Conservation (phyloP, 2,797 vertebrate species). For the Brachymystax lenok region DNA sequence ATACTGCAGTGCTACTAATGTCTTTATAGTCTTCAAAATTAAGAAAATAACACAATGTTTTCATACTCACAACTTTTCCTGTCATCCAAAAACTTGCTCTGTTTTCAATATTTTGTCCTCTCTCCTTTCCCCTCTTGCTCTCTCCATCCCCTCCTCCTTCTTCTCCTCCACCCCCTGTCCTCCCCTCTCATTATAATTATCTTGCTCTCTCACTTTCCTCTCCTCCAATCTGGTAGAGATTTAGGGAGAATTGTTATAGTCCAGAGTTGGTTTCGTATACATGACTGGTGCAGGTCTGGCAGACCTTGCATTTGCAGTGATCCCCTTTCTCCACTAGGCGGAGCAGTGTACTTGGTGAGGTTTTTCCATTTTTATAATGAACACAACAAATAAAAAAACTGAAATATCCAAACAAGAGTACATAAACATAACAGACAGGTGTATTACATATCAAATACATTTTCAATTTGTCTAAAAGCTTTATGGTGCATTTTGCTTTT, state of each 20-base stretch:
- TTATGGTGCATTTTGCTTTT: no score
- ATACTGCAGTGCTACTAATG: not conserved
- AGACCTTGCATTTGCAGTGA: not conserved
- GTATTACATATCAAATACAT: no score
- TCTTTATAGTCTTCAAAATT: conserved; percentile 24
- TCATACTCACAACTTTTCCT: conserved; percentile 73
- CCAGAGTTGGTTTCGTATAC: not conserved
- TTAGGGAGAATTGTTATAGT: conserved; percentile 4
- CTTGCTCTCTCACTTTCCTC: conserved; percentile 26
- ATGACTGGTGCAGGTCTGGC: not conserved
- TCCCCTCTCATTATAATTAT: conserved; percentile 48
- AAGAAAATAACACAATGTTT: conserved; percentile 51
- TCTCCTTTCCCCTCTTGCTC: conserved; percentile 62
- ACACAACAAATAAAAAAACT: no score
- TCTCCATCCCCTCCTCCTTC: conserved; percentile 40
- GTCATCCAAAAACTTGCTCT: conserved; percentile 67
- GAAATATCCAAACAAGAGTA: no score
- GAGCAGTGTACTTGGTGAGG: not conserved
- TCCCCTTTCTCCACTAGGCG: not conserved
- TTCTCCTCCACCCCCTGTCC: conserved; percentile 37
- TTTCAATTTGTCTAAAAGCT: no score
- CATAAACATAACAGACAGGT: no score
- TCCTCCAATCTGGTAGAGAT: conserved; percentile 23
- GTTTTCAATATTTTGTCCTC: conserved; percentile 73
- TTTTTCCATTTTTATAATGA: no score